Evolutionary conservation across 2,797 vertebrate species (phyloP), one percentile per base, ranked within the genome.

Genomic region (Argyrosomus regius): DNA sequence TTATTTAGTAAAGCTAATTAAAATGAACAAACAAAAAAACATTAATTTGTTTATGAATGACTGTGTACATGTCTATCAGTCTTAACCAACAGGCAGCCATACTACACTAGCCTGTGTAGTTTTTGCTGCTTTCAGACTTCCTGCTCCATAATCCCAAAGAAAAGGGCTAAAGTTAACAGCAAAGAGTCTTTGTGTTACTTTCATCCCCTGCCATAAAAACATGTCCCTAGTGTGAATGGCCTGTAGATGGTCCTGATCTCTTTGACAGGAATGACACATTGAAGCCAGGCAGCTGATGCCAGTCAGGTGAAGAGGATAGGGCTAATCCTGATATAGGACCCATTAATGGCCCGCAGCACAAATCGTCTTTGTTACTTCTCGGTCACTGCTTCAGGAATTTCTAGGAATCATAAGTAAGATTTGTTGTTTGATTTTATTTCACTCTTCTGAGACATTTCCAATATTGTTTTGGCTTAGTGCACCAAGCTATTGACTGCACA

Each of bases 191-290:
- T 85, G 80, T 87, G 72, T 84, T 81, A 62, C 80, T 83, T 82
- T 92, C 73, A 83, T 77, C 85, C 53, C 71, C 79, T 86, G 79
- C 76, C 77, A 88, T 78, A 83, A 82, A 75, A 24, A 63, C 24
- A 10, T 67, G 60, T 73, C 82, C 49, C 68, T 72, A 54, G 70
- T 77, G 79, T 57, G 66, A 80, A 69, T 59, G 41, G 62, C 80
- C 86, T 61, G 83, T 73, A 61, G 87, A 82, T 69, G 65, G 69
- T 83, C 63, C 70, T 77, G 85, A 85, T 90, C 73, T 86, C 70
- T 81, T 68, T 91, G 90, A 90, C 84, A 76, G 77, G 64, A 77
- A 73, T 84, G 83, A 87, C 81, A 87, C 67, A 24, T 76, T 70
- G 56, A 88, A 66, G 53, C 48, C 52, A 35, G 66, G 74, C 75